Evolutionary conservation across 2,113 vertebrate species (phyloP).

Genomic region (Cervus canadensis): DNA sequence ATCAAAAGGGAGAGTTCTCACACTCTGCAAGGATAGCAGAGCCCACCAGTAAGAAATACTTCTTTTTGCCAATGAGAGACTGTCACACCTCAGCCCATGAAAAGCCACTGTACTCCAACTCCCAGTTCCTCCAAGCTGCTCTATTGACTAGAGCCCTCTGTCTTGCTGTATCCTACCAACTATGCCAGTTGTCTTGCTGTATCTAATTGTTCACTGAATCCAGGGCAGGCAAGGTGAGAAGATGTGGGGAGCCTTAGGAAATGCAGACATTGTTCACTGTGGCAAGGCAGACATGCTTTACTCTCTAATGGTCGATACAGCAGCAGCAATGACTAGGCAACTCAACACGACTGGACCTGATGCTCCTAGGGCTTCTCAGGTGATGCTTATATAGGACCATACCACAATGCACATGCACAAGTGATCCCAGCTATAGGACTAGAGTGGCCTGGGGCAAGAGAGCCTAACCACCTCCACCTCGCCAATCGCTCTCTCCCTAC

Average conservation of each 20-base stretch:
- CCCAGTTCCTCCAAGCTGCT: not conserved
- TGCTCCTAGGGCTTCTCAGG: not conserved
- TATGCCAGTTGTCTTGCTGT: not conserved
- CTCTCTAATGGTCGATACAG: not conserved
- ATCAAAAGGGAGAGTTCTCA: not conserved
- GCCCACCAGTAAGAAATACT: not conserved
- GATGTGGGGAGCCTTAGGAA: not conserved
- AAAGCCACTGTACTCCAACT: not conserved
- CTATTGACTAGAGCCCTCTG: not conserved
- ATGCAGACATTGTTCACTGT: not conserved
- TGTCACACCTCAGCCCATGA: not conserved
- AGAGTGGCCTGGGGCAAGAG: not conserved
- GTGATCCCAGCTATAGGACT: not conserved
- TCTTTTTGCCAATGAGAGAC: not conserved
- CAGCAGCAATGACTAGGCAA: not conserved
- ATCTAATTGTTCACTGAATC: not conserved
- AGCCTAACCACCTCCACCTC: not conserved
- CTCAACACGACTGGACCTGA: not conserved
- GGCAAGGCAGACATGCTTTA: not conserved
- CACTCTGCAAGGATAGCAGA: not conserved
- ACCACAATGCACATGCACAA: not conserved
- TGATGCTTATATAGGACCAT: not conserved
- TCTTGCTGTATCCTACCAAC: not conserved
- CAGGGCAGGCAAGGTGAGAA: not conserved
- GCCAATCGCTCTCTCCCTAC: not conserved